Percentiles rank a stretch among this genome's conserved stretches.
These are phyloP conservation scores for Benitochromis conjunctus DNA, from an alignment of 2,113 vertebrate species.

Conservation along the genomic window DNA sequence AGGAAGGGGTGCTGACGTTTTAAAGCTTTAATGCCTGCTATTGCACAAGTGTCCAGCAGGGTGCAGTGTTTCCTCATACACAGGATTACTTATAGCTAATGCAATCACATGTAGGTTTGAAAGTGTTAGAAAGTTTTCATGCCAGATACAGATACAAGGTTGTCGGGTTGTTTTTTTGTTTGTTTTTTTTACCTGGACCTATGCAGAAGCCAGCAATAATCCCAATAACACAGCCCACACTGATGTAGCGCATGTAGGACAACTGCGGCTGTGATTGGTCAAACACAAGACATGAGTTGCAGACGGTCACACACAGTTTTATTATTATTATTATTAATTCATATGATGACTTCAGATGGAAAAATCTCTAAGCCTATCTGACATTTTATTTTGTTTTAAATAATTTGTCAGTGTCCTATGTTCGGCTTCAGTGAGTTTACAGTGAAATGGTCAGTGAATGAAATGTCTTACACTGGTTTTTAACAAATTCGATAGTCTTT, in stretches of 20 bases:
- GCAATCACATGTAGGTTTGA: neutral
- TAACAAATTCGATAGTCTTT: neutral
- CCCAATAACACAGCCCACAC: constrained; percentile 80
- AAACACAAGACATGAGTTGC: constrained; percentile 1
- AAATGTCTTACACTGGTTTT: neutral
- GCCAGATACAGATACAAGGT: neutral
- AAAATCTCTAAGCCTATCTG: neutral
- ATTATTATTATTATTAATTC: neutral
- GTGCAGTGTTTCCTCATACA: constrained; percentile 63
- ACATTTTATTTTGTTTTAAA: neutral
- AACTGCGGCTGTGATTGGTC: constrained; percentile 59
- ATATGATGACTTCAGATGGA: neutral
- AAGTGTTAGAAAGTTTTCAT: neutral
- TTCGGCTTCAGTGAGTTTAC: neutral
- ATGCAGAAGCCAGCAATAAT: constrained; percentile 91
- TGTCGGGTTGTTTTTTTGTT: neutral
- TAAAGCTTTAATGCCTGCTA: constrained; percentile 6
- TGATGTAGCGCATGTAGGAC: constrained; percentile 79
- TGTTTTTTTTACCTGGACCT: constrained; percentile 79
- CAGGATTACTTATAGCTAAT: neutral
- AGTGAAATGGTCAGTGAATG: neutral
- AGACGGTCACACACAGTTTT: neutral
- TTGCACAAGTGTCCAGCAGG: constrained; percentile 52
- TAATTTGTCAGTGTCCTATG: accelerated
- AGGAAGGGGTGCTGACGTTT: neutral